Evolutionary conservation across 2,888 invertebrate genomes (phyloP).

Genomic region (Trichacis sp.): DNA sequence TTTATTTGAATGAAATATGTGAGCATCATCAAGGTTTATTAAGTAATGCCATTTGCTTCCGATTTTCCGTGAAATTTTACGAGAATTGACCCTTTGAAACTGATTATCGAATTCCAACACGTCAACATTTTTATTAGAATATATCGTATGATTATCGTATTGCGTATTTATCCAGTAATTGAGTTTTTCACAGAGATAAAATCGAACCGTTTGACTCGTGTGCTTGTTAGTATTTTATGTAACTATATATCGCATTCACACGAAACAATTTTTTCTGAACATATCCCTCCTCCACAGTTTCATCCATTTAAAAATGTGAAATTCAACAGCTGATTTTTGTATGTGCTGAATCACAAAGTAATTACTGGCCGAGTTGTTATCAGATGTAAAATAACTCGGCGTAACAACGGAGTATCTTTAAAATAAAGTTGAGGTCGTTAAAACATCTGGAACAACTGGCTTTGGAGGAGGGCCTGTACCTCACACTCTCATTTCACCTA

Average conservation of each 20-base stretch:
- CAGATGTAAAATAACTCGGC: too few species aligned
- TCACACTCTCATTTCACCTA: slow-evolving; percentile 94
- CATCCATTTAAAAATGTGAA: too few species aligned
- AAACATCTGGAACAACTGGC: slow-evolving; percentile 62
- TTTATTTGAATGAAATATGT: too few species aligned
- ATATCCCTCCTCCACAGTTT: slow-evolving; percentile 39
- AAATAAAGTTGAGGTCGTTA: slow-evolving; percentile 63
- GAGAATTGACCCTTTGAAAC: not conserved
- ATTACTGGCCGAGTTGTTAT: slow-evolving; percentile 8
- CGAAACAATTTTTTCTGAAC: not conserved
- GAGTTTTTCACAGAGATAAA: slow-evolving; percentile 6
- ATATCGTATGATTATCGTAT: not conserved
- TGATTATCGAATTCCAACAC: not conserved
- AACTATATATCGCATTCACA: not conserved
- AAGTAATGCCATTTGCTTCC: too few species aligned
- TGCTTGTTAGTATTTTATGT: slow-evolving; percentile 2
- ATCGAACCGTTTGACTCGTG: slow-evolving; percentile 10
- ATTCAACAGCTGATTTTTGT: too few species aligned
- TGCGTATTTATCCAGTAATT: not conserved
- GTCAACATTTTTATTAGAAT: slow-evolving; percentile 2
- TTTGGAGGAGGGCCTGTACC: slow-evolving; percentile 69
- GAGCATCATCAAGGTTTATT: too few species aligned
- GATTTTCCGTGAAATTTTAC: not conserved
- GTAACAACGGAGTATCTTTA: slow-evolving; percentile 36
- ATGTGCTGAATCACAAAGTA: too few species aligned